phyloP scores from a whole-genome alignment of 2,888 invertebrate species.

The Cephus spinipes region DNA sequence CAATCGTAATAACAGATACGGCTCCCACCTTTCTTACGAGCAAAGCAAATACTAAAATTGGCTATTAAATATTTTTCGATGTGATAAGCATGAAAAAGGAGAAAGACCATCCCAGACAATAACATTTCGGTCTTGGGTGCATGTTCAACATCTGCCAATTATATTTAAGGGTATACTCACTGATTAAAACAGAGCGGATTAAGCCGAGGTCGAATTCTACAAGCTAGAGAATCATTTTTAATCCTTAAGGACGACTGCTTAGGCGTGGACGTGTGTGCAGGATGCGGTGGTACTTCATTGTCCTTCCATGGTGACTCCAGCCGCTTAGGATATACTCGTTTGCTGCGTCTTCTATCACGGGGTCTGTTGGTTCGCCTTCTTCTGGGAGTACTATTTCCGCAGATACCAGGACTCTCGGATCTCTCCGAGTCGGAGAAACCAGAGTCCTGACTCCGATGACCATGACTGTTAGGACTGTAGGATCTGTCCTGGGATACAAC shows the following conservation, averaged over 20 bases:
- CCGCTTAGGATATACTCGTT: conserved; percentile 24
- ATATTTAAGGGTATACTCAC: background rate
- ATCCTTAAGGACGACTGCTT: conserved; percentile 31
- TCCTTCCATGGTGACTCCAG: conserved; percentile 36
- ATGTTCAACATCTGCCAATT: background rate
- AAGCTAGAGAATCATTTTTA: background rate
- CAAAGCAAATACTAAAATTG: background rate
- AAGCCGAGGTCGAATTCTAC: background rate
- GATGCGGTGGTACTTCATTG: conserved; percentile 39
- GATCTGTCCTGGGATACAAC: conserved; percentile 22
- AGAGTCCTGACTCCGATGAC: conserved; percentile 80
- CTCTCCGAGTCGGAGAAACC: conserved; percentile 85
- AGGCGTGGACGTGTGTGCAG: conserved; percentile 56
- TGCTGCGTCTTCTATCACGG: conserved; percentile 25
- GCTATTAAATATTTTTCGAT: background rate
- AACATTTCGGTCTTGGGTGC: background rate
- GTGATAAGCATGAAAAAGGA: background rate
- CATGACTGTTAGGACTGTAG: conserved; percentile 47
- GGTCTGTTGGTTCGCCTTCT: conserved; percentile 22
- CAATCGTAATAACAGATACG: conserved; percentile 1
- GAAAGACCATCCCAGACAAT: background rate
- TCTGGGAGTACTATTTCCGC: conserved; percentile 32
- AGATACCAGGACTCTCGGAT: conserved; percentile 63
- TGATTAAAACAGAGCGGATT: background rate
- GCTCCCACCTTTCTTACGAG: background rate